Evolutionary conservation across 1,140 invertebrate species (phyloP).

Genomic region (Drosophila mojavensis): DNA sequence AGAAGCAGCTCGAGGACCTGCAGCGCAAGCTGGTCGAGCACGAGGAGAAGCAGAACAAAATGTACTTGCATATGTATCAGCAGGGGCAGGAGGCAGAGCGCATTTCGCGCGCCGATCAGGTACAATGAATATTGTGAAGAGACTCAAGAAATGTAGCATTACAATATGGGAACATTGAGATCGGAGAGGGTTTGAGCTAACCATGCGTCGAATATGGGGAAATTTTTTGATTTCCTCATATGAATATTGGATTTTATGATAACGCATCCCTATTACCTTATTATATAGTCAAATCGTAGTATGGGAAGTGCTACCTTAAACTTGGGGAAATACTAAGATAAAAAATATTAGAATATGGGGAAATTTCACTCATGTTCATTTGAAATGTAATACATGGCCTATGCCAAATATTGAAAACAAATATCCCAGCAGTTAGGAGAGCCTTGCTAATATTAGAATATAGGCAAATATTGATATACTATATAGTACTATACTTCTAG

Average conservation of each 20-base stretch:
- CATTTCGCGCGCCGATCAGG: slow-evolving; percentile 88
- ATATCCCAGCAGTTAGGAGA: background rate
- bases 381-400: too few species aligned
- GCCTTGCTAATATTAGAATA: too few species aligned
- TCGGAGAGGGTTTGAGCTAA: too few species aligned
- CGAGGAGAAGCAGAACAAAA: slow-evolving; percentile 90
- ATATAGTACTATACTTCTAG: too few species aligned
- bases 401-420: too few species aligned
- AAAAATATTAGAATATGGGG: background rate
- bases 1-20: slow-evolving; percentile 88
- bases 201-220: background rate
- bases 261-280: too few species aligned
- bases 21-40: slow-evolving; percentile 88
- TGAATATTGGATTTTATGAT: too few species aligned
- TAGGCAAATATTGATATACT: too few species aligned
- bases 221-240: background rate
- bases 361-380: too few species aligned
- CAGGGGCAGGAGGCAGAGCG: slow-evolving; percentile 91
- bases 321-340: too few species aligned
- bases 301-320: too few species aligned
- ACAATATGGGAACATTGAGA: background rate
- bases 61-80: slow-evolving; percentile 93
- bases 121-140: slow-evolving; percentile 51
- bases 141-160: background rate
- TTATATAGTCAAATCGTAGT: too few species aligned